Conservation (phyloP, 2,113 vertebrate genomes). For the Manacus vitellinus region DNA sequence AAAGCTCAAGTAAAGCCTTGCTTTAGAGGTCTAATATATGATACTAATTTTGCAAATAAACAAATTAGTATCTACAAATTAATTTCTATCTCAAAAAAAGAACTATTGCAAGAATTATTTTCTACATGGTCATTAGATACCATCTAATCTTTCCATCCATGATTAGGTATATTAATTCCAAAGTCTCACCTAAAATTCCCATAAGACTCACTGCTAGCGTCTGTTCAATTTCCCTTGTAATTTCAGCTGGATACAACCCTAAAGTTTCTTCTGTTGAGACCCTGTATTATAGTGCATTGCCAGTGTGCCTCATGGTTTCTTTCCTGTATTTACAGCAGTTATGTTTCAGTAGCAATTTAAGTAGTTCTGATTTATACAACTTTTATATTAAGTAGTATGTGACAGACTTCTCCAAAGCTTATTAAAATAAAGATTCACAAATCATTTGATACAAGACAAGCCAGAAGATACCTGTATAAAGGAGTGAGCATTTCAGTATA, state of each 20-base stretch:
- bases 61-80: neutral
- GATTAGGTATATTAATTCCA: neutral
- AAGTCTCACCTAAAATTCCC: neutral
- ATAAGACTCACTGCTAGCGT: neutral
- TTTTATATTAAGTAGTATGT: neutral
- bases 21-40: neutral
- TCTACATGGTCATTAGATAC: neutral
- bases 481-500: neutral
- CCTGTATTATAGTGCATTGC: neutral
- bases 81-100: neutral
- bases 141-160: neutral
- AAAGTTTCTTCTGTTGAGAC: neutral
- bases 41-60: neutral
- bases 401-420: neutral
- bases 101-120: neutral
- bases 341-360: neutral
- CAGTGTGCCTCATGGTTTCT: rapidly evolving
- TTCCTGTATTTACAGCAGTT: neutral
- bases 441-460: neutral
- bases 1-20: neutral
- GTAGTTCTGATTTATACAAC: neutral
- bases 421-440: neutral
- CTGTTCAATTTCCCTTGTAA: neutral
- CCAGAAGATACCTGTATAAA: neutral
- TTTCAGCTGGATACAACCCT: neutral